Evolutionary conservation across 2,888 invertebrate genomes (phyloP).

Genomic region (Furcula furcula): DNA sequence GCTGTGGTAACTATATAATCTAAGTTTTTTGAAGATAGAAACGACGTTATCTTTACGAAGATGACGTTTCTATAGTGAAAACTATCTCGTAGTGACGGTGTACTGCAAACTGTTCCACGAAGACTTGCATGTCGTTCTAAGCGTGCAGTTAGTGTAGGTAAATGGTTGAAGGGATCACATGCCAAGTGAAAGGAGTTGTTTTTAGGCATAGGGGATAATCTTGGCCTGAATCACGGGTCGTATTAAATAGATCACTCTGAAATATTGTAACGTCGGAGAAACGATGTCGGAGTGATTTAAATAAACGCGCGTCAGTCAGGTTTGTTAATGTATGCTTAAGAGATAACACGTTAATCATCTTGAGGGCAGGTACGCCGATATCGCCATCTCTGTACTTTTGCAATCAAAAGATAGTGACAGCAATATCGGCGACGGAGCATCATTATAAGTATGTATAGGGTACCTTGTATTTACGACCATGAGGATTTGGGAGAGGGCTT

Average conservation of each 20-base stretch:
- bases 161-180: constrained; percentile 74
- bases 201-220: constrained; percentile 33
- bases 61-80: too few species aligned
- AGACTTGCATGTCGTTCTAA: too few species aligned
- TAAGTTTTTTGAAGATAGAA: too few species aligned
- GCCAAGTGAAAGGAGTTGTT: constrained; percentile 53
- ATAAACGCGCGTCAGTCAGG: constrained; percentile 10
- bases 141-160: too few species aligned
- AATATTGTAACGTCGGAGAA: too few species aligned
- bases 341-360: constrained; percentile 44
- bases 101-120: too few species aligned
- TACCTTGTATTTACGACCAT: constrained; percentile 49
- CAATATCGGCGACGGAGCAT: constrained; percentile 10
- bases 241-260: too few species aligned
- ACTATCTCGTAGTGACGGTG: too few species aligned
- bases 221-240: constrained; percentile 24
- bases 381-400: background rate
- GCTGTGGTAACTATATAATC: too few species aligned
- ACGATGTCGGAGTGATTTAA: background rate
- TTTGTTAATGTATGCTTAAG: constrained; percentile 36
- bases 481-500: constrained; percentile 27
- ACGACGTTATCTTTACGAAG: too few species aligned
- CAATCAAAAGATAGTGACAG: background rate
- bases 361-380: background rate
- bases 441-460: constrained; percentile 36